A percentile compares a stretch with the other conserved stretches of the same genome.
Conservation (phyloP, 2,797 vertebrate species). For the Notamacropus eugenii region DNA sequence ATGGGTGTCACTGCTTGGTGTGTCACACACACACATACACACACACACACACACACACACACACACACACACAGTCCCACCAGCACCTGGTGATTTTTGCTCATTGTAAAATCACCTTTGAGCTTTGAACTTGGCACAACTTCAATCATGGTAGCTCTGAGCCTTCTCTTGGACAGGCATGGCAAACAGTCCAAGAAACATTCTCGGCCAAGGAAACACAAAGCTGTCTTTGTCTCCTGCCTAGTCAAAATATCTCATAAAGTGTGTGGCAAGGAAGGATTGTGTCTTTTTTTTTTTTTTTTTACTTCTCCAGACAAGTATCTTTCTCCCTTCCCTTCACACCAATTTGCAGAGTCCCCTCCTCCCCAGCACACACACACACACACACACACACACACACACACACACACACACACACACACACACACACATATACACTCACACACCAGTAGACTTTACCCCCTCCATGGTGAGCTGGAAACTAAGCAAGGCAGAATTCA, state of each 20-base stretch:
- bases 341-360: neutral
- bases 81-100: slow-evolving; percentile 32
- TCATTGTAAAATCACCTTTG: slow-evolving; percentile 12
- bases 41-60: neutral
- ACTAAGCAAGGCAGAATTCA: neutral
- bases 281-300: neutral
- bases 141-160: slow-evolving; percentile 29
- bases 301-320: slow-evolving; percentile 35
- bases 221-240: slow-evolving; percentile 70
- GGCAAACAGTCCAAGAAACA: slow-evolving; percentile 9
- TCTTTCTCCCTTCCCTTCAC: slow-evolving; percentile 11
- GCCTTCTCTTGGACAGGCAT: neutral
- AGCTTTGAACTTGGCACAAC: neutral
- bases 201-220: slow-evolving; percentile 28
- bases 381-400: no score
- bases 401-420: neutral
- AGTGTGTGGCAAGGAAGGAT: slow-evolving; percentile 46
- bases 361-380: no score
- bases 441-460: no score
- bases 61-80: neutral
- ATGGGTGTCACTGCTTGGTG: neutral
- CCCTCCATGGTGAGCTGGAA: neutral
- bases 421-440: slow-evolving; percentile 2
- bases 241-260: slow-evolving; percentile 58
- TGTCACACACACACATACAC: neutral